Evolutionary conservation across 53 echinoderm and acorn worm genomes (phyloP), one percentile per base, ranked within the genome.

Genomic region (Arbacia lixula): DNA sequence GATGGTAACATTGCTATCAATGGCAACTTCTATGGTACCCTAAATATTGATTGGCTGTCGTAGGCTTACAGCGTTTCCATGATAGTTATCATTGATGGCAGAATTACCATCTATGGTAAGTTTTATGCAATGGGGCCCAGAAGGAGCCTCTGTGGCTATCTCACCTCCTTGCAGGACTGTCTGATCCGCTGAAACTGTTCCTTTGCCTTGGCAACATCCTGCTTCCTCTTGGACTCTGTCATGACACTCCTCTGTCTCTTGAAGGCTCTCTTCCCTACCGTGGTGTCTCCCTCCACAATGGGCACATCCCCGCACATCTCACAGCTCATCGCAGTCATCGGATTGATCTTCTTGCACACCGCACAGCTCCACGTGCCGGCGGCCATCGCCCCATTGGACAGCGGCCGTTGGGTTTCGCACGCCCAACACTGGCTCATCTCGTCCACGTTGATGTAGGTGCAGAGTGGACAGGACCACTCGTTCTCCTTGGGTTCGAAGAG

Each of bases 391-490:
- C 64, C 68, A 8, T 10, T 60, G 20, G 20, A 51, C 9, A 68
- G 58, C 4, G 62, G 40, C 49, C 74, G 78, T 50, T 66, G 43
- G 12, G 84, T 43, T 29, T 78, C 85, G 17, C 92, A 95, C 40
- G 91, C 72, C 49, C 84, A 73, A 60, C 91, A 84, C 35, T 34
- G 67, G 0, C 78, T 78, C 12, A 92, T 83, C 36, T 55, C 71
- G 33, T 86, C 81, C 5, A 91, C 55, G 71, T 97, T 97, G 41
- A 85, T 86, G 83, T 92, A 92, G 12, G 98, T 97, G 66, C 98
- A 97, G 14, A 82, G 72, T 31, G 68, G 86, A 73, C 98, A 97
- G 12, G 97, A 58, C 97, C 97, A 97, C 71, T 92, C 92, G 39
- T 90, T 88, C 25, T 91, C 90, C 53, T 62, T 60, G 0, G 93